Base-by-base conservation (phyloP, 2,113 vertebrate species). In the Propithecus coquereli region DNA sequence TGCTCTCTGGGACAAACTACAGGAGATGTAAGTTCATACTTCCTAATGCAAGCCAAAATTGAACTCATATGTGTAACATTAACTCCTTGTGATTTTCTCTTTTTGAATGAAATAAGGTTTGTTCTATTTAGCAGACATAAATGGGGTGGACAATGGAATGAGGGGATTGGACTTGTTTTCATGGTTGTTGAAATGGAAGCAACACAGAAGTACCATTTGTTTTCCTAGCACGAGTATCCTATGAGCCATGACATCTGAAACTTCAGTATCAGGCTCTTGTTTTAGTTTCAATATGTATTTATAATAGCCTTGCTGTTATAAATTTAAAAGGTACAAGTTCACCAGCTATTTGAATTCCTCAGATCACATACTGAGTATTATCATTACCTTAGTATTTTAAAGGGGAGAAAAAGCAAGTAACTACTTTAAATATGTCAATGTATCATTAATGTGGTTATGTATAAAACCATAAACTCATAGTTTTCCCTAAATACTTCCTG, bases 401-500 rank as follows among this genome's bases (percentile, higher is more conserved):
- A 97, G 63, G 81, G 6, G 34, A 59, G 2, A 61, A 52, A 91
- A 94, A 91, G 20, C 22, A 87, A 81, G 11, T 50, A 83, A 43
- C n/a, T 87, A 91, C 71, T 90, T 89, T 83, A 70, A 91, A 82
- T 81, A 79, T 59, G 77, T 71, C 50, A 70, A 92, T 83, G 91
- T 88, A 22, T 61, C 74, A 71, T 82, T 90, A 93, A 91, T 70
- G 47, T 77, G 40, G 27, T 81, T 97, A 65, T 74, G 52, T 95
- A 77, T 90, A 91, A 92, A 96, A 82, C 74, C 74, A n/a, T 50
- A 77, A 89, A 61, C 43, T 57, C 83, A 32, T 63, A 86, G 59
- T 54, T 96, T 96, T 76, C 83, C 77, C 47, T 95, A 74, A 93
- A 79, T 88, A 65, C 47, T 90, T 97, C 17, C 87, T 91, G 61